Conservation (phyloP, 2,888 invertebrate species). For the Magallana nippona region DNA sequence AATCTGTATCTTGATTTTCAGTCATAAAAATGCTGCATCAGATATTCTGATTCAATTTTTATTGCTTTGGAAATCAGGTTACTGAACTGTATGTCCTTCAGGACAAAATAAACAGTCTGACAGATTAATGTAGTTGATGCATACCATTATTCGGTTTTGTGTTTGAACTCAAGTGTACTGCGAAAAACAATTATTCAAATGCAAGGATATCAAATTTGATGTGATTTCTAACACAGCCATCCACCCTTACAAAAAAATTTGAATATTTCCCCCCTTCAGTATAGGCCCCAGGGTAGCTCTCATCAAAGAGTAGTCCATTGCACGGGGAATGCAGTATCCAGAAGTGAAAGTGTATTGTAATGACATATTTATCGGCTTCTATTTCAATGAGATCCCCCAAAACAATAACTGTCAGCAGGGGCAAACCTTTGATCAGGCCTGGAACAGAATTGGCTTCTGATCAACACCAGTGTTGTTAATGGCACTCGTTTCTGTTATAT, state of each 20-base stretch:
- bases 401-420: slow-evolving; percentile 31
- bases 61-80: too few species aligned
- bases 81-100: too few species aligned
- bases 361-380: slow-evolving; percentile 24
- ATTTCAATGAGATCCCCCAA: not conserved
- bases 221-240: not conserved
- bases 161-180: too few species aligned
- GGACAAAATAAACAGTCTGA: too few species aligned
- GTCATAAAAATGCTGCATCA: too few species aligned
- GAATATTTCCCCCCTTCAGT: not conserved
- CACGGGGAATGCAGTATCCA: not conserved
- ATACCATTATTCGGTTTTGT: too few species aligned
- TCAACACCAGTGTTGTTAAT: slow-evolving; percentile 15
- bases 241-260: not conserved
- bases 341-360: slow-evolving; percentile 20
- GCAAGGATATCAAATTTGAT: not conserved
- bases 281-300: slow-evolving; percentile 2
- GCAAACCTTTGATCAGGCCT: slow-evolving; percentile 23
- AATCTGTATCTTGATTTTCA: too few species aligned
- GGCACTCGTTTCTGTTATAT: slow-evolving; percentile 14
- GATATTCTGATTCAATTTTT: too few species aligned
- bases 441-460: slow-evolving; percentile 24
- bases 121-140: too few species aligned
- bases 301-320: slow-evolving; percentile 16
- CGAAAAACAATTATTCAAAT: too few species aligned